phyloP scores from a whole-genome alignment of 2,797 vertebrate genomes.

The Bryconaethiops microstoma region DNA sequence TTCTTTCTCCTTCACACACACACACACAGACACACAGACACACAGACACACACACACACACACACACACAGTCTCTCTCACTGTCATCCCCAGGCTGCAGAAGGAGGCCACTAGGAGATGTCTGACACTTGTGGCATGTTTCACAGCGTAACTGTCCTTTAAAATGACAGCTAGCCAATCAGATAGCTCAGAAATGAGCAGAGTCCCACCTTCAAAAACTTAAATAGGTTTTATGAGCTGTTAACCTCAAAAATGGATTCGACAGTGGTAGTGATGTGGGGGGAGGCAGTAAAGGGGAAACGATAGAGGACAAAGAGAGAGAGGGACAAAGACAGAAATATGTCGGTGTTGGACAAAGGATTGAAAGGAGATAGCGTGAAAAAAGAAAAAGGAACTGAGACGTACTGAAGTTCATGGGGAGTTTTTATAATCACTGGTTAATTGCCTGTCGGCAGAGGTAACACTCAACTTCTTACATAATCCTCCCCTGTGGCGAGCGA shows the following conservation, averaged over 20 bases:
- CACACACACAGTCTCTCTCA: constrained; percentile 11
- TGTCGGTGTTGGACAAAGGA: background rate
- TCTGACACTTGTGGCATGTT: background rate
- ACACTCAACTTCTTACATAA: constrained; percentile 66
- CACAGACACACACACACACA: constrained; percentile 20
- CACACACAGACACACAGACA: constrained; percentile 42
- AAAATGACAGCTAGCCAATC: constrained; percentile 41
- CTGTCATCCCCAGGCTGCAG: constrained; percentile 13
- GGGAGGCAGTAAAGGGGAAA: background rate
- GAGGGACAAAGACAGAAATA: no score
- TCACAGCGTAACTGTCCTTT: constrained; percentile 1
- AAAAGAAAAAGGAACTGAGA: constrained; percentile 50
- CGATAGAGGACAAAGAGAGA: background rate
- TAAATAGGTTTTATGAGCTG: constrained; percentile 26
- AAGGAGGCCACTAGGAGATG: constrained; percentile 33
- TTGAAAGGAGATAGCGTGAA: background rate
- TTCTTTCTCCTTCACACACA: background rate
- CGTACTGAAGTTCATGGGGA: constrained; percentile 54
- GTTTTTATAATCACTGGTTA: constrained; percentile 68
- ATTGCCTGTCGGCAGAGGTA: constrained; percentile 72
- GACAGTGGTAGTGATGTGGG: constrained; percentile 5
- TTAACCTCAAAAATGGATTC: constrained; percentile 16
- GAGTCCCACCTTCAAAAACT: constrained; percentile 25
- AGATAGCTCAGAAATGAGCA: constrained; percentile 1
- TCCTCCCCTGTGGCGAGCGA: constrained; percentile 38